phyloP scores from a whole-genome alignment of 2,888 invertebrate species.

The Temnothorax ravouxi region DNA sequence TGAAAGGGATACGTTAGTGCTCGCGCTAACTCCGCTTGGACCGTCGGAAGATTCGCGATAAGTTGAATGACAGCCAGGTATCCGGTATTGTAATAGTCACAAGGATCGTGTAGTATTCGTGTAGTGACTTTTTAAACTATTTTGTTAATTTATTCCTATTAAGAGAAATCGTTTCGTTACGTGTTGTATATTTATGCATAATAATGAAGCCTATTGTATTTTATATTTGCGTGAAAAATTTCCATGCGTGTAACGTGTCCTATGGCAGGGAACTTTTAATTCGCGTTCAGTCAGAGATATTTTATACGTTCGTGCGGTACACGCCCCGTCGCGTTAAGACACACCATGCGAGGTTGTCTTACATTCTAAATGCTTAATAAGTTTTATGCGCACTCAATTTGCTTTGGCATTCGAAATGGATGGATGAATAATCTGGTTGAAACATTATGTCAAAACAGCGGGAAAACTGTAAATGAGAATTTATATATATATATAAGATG shows the following conservation, averaged over 20 bases:
- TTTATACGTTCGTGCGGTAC: conserved; percentile 13
- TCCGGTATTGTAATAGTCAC: conserved; percentile 52
- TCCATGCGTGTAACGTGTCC: conserved; percentile 35
- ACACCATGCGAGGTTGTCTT: conserved; percentile 34
- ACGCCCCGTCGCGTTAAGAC: conserved; percentile 5
- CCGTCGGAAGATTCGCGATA: conserved; percentile 54
- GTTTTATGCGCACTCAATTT: conserved; percentile 54
- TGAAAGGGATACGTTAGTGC: conserved; percentile 10
- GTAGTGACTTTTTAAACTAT: conserved; percentile 58
- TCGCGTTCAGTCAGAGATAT: conserved; percentile 52
- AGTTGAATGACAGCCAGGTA: conserved; percentile 49
- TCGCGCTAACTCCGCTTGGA: conserved; percentile 39
- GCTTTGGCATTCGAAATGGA: conserved; percentile 62
- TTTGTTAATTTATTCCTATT: conserved; percentile 74
- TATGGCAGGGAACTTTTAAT: conserved; percentile 62
- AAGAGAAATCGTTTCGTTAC: conserved; percentile 65
- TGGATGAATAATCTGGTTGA: conserved; percentile 61
- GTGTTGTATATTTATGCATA: conserved; percentile 75
- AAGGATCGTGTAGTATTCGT: conserved; percentile 57
- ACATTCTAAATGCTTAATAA: conserved; percentile 25
- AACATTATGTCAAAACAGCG: conserved; percentile 58
- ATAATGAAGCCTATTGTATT: conserved; percentile 69
- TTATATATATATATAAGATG: conserved; percentile 67
- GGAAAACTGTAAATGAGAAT: conserved; percentile 61
- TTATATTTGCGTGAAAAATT: conserved; percentile 61